These are phyloP conservation scores for Pterocles burchelli DNA, from an alignment of 2,113 vertebrate genomes.

Conservation along the genomic window DNA sequence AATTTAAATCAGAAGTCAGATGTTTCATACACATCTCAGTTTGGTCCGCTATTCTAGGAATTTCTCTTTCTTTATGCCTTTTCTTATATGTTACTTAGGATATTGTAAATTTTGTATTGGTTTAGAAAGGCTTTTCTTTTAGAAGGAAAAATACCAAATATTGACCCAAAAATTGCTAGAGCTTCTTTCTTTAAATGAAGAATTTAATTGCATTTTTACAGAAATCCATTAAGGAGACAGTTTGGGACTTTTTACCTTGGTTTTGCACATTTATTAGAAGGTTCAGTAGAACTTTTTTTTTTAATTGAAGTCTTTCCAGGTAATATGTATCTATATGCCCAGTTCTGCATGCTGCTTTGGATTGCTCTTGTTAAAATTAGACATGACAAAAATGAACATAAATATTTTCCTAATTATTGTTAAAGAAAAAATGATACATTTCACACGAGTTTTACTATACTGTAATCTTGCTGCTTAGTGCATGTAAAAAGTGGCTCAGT, in stretches of 20 bases:
- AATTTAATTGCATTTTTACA: not conserved
- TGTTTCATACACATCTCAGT: not conserved
- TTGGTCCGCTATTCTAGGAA: not conserved
- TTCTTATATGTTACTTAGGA: not conserved
- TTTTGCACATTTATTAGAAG: not conserved
- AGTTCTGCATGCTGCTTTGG: not conserved
- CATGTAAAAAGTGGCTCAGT: not conserved
- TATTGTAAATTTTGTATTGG: not conserved
- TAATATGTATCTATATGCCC: not conserved
- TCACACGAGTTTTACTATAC: not conserved
- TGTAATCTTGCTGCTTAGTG: not conserved
- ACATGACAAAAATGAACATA: not conserved
- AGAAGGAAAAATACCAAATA: not conserved
- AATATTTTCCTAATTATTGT: not conserved
- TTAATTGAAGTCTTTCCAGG: not conserved
- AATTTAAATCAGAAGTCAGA: not conserved
- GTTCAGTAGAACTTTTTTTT: not conserved
- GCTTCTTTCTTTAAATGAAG: not conserved
- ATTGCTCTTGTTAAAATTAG: not conserved
- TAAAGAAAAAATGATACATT: not conserved
- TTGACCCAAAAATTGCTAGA: not conserved
- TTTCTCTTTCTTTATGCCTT: not conserved
- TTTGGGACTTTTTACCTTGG: not conserved
- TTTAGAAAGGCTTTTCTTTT: not conserved
- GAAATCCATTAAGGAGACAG: not conserved